Evolutionary conservation across 2,113 vertebrate species (phyloP), one percentile per base, ranked within the genome.

Genomic region (Cettia cetti): DNA sequence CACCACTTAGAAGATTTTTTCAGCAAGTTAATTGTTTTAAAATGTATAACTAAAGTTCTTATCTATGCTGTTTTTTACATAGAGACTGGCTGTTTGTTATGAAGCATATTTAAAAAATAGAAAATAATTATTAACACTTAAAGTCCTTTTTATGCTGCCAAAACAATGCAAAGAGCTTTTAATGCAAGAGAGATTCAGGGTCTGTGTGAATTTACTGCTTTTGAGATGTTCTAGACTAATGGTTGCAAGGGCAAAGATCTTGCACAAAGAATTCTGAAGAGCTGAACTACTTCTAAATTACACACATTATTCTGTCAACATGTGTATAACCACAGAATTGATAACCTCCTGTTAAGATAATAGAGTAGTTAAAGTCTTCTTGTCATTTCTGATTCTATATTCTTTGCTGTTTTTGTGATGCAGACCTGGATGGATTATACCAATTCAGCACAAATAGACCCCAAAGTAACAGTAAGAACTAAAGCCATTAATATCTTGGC

Each of bases 341-440:
- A 91, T 89, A 95, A 92, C 65, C 52, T 79, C 74, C 49, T 72
- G 61, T 78, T 78, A 53, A 92, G 52, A 80, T 66, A 88, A 92
- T 33, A 81, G 19, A 50, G 39, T 30, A 78, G 60, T 63, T 83
- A 40, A 89, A 92, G 31, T 45, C 61, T 81, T 89, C 77, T 40
- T 94, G 77, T 74, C 60, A 79, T 45, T 93, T 84, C 70, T 84
- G 53, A 82, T 89, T 89, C 81, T 64, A 40, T 37, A 20, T 68
- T 82, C 35, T 44, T 95, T 64, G 44, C 37, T 71, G 53, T 2
- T 89, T 92, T 82, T 92, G 37, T 89, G 49, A 82, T 64, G 39
- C 49, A 71, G 69, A 82, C 40, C 42, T 85, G 53, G 91, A 95
- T 90, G 74, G 70, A 95, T 94, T 80, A 79, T 70, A 95, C 23